Conservation (phyloP, 2,797 vertebrate genomes). For the Pseudomugil tenellus region DNA sequence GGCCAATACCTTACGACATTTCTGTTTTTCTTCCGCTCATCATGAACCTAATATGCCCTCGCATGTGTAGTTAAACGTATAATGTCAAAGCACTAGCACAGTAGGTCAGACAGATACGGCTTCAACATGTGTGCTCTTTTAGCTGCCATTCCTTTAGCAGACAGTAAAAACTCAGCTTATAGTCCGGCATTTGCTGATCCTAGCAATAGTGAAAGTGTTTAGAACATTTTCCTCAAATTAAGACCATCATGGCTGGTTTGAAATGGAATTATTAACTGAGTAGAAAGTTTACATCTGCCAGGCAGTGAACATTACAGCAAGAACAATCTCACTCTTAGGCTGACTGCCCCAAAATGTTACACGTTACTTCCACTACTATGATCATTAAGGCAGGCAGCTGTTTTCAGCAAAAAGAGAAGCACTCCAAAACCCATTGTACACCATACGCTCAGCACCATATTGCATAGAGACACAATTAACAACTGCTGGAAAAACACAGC, state of each 20-base stretch:
- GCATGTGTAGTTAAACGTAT: slow-evolving; percentile 29
- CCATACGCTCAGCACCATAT: neutral
- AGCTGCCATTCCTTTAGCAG: neutral
- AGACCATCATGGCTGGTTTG: neutral
- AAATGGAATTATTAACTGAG: neutral
- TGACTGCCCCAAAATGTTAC: neutral
- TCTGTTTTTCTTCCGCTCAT: slow-evolving; percentile 46
- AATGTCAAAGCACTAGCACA: slow-evolving; percentile 24
- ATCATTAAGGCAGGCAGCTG: neutral
- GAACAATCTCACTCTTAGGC: neutral
- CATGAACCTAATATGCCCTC: slow-evolving; percentile 43
- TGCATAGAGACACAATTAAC: neutral
- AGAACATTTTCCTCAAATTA: neutral
- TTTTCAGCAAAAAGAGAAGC: neutral
- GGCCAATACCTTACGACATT: slow-evolving; percentile 57
- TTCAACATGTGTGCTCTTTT: slow-evolving; percentile 11
- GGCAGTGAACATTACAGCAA: neutral
- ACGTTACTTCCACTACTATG: neutral
- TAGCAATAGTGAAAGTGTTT: neutral
- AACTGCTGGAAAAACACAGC: neutral
- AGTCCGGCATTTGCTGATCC: neutral
- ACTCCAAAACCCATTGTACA: neutral
- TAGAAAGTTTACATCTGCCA: neutral
- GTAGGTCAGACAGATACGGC: slow-evolving; percentile 24
- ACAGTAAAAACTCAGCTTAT: neutral